Conservation (phyloP, 2,797 vertebrate genomes). For the Craterocephalus amniculus region DNA sequence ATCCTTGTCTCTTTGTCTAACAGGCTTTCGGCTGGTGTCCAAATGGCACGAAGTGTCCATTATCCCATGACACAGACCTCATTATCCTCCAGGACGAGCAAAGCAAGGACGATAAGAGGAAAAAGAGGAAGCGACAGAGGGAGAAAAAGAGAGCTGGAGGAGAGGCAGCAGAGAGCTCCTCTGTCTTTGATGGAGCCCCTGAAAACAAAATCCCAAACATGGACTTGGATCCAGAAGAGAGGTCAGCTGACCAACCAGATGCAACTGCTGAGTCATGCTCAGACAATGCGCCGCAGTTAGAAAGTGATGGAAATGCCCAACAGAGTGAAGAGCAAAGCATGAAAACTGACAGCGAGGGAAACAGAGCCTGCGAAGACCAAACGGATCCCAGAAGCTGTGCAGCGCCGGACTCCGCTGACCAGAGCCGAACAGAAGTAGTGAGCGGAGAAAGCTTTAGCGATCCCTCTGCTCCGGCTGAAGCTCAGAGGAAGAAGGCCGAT, state of each 20-base stretch:
- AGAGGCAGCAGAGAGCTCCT: constrained; percentile 12
- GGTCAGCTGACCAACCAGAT: constrained; percentile 2
- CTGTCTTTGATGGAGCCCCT: constrained; percentile 50
- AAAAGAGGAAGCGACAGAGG: constrained; percentile 83
- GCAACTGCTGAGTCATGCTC: background rate
- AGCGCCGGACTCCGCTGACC: background rate
- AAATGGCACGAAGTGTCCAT: constrained; percentile 86
- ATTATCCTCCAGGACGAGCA: constrained; percentile 94
- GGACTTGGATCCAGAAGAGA: constrained; percentile 53
- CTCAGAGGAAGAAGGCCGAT: constrained; percentile 70
- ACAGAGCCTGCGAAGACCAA: constrained; percentile 12
- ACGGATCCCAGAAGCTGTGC: background rate
- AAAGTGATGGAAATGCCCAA: constrained; percentile 12
- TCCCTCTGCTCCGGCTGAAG: background rate
- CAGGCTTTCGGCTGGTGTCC: constrained; percentile 97
- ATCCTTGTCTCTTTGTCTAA: constrained; percentile 1
- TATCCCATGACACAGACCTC: constrained; percentile 93
- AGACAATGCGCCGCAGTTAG: constrained; percentile 5
- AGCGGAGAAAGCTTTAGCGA: background rate
- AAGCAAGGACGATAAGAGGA: constrained; percentile 81
- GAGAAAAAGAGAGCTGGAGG: constrained; percentile 72
- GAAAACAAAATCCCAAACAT: constrained; percentile 68
- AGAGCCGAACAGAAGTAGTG: constrained; percentile 7
- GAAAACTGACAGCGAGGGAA: constrained; percentile 18
- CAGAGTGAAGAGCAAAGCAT: constrained; percentile 13